A percentile compares a stretch with the other conserved stretches of the same genome.
Conservation (phyloP, 2,888 invertebrate species). For the Tethea ocularis region DNA sequence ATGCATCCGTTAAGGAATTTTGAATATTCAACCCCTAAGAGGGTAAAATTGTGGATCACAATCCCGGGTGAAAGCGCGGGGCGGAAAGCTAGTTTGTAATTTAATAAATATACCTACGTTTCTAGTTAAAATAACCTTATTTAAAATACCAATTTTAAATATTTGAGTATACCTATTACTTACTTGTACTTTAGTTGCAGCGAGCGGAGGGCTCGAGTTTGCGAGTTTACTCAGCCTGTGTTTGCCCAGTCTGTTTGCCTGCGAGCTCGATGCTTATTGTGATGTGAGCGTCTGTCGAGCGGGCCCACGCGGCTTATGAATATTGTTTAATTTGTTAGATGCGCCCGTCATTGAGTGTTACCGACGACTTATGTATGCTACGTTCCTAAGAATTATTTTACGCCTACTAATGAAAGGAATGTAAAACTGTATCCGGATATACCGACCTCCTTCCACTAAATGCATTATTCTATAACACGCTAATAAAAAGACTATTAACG, state of each 20-base stretch:
- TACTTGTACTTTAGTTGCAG: conserved; percentile 25
- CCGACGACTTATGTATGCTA: background rate
- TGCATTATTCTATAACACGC: background rate
- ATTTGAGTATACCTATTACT: conserved; percentile 21
- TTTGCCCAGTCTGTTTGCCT: conserved; percentile 56
- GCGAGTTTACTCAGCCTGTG: conserved; percentile 58
- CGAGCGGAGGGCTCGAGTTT: conserved; percentile 45
- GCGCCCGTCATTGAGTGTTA: conserved; percentile 30
- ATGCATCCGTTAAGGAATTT: no score
- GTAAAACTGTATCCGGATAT: conserved; percentile 5
- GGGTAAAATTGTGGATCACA: no score
- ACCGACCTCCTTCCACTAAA: background rate
- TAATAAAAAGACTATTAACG: background rate
- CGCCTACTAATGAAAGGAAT: conserved; percentile 2
- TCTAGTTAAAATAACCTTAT: conserved; percentile 23
- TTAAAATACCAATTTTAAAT: conserved; percentile 21
- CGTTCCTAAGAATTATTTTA: background rate
- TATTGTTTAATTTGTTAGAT: conserved; percentile 51
- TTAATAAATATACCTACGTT: background rate
- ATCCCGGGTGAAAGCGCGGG: no score
- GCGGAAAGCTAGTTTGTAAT: background rate
- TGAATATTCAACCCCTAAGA: no score
- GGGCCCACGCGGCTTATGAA: conserved; percentile 38
- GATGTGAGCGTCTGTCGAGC: conserved; percentile 49
- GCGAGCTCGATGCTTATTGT: conserved; percentile 64